phyloP scores from a whole-genome alignment of 2,797 vertebrate species.

The Margarornis squamiger region DNA sequence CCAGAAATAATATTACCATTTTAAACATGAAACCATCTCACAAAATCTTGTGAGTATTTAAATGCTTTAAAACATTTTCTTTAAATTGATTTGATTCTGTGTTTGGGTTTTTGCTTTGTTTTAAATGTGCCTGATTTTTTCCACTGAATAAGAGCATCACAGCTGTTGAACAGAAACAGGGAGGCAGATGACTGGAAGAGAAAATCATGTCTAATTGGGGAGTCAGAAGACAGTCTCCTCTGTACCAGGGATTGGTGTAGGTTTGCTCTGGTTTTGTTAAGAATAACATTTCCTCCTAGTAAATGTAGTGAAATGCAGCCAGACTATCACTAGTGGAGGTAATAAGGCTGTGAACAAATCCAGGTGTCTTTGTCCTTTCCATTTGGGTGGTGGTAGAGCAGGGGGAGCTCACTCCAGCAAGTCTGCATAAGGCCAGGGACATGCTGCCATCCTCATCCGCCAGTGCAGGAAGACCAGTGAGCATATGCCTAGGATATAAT shows the following conservation, averaged over 20 bases:
- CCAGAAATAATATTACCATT: slow-evolving; percentile 75
- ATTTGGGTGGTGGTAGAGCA: background rate
- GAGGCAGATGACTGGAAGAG: background rate
- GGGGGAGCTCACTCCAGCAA: background rate
- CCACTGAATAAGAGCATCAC: background rate
- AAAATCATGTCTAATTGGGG: accelerated
- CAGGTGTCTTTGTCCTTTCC: background rate
- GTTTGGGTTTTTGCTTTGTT: slow-evolving; percentile 12
- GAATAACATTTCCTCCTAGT: background rate
- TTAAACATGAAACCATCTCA: slow-evolving; percentile 68
- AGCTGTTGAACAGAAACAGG: background rate
- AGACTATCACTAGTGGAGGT: background rate
- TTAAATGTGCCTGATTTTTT: slow-evolving; percentile 23
- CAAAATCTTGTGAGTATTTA: slow-evolving; percentile 42
- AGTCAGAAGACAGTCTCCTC: background rate
- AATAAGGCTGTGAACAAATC: background rate
- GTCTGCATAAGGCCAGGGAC: background rate
- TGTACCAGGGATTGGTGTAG: background rate
- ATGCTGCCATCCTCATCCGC: background rate
- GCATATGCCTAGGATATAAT: background rate
- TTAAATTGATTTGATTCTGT: slow-evolving; percentile 21
- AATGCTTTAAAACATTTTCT: slow-evolving; percentile 50
- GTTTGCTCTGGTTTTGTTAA: background rate
- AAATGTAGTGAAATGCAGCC: background rate
- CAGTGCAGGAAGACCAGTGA: background rate